Base-by-base conservation (phyloP, 2,888 invertebrate genomes). In the Polymixis lichenea region DNA sequence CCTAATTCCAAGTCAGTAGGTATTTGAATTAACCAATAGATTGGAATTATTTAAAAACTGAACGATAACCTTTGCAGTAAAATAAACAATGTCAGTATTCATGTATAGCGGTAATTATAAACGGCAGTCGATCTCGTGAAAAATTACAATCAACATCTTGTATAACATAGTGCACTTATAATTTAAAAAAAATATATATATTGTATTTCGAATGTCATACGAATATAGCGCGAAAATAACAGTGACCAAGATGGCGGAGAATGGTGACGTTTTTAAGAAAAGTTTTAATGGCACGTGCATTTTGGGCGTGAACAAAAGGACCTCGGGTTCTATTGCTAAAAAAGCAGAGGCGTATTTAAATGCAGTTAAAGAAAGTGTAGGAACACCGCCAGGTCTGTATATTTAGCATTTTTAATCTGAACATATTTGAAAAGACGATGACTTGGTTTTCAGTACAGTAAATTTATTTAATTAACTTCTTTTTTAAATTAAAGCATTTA, bases 341-440 rank as follows among this genome's bases (percentile, higher is more conserved):
- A 95, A 90, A 85, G 95, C 96, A 5, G 93, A 94, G 77, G 95
- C 94, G 1, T 95, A 96, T 86, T 90, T 96, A 80, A 90, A 95
- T 78, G 96, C 96, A 19, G 96, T 95, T 19, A 91, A 85, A 77
- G 88, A 93, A 78, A 95, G 95, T 77, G 91, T 90, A 56, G 91
- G 93, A 51, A 80, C 89, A 4, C 86, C 83, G 0, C 86, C 89
- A 88, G 93, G 94, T 87, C 53, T 69, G 78, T 78, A 22, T 11
- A 58, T 17, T 19, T 38, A 15, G 7, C 9, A 22, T 22, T 61
- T 72, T 22, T 15, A 0, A 2, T 32, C 17, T 6, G 22, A 55
- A 55, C 9, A 19, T 22, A 25, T 25, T 58, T 60, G 9, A 32
- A 71, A 51, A 71, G 11, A 71, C 49, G 6, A 38, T 38, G 5